These are phyloP conservation scores for Chiroxiphia lanceolata DNA, from an alignment of 2,797 vertebrate species.

Conservation along the genomic window DNA sequence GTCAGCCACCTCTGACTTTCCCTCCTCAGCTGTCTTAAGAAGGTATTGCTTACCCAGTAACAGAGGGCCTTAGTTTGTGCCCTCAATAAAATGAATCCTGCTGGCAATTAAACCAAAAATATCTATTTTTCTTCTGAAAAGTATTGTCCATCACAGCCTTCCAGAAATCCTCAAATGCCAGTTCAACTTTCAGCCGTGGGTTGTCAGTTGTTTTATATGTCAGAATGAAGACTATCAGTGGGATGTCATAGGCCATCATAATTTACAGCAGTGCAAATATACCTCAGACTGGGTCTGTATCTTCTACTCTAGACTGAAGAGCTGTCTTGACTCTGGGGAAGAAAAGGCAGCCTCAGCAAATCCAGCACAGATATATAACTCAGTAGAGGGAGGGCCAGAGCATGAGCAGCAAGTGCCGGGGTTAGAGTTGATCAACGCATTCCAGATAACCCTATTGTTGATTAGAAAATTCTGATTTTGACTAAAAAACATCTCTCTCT, in stretches of 20 bases:
- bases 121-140: constrained; percentile 3
- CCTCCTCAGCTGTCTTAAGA: constrained; percentile 32
- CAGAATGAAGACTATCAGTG: not conserved
- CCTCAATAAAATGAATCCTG: constrained; percentile 25
- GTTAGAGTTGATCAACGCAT: not conserved
- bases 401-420: not conserved
- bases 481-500: not conserved
- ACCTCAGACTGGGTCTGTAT: not conserved
- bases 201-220: not conserved
- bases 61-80: constrained; percentile 31
- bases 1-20: constrained; percentile 45
- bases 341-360: not conserved
- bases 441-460: not conserved
- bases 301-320: not conserved
- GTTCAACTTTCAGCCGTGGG: not conserved
- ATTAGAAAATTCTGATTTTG: not conserved
- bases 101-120: not conserved
- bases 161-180: not conserved
- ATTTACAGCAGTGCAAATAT: not conserved
- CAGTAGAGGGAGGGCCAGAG: not conserved
- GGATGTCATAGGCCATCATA: not conserved
- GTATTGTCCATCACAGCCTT: not conserved
- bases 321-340: not conserved
- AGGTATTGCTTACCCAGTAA: constrained; percentile 26
- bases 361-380: not conserved